Conservation (phyloP, 1,140 invertebrate species). For the Ephestia elutella region DNA sequence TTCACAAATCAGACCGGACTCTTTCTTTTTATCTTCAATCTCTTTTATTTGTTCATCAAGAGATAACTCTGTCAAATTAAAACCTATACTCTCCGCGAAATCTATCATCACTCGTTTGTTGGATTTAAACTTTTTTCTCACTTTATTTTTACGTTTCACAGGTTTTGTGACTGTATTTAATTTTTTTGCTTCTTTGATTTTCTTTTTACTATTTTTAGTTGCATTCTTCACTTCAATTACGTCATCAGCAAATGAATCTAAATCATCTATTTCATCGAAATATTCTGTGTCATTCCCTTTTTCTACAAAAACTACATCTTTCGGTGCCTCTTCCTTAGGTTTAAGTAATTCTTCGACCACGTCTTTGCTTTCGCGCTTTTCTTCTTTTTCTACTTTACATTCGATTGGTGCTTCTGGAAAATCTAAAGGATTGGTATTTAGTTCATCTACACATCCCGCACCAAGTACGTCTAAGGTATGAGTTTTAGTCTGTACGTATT, state of each 20-base stretch:
- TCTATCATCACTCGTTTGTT: background rate
- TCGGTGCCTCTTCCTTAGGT: background rate
- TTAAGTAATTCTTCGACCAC: background rate
- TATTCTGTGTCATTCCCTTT: background rate
- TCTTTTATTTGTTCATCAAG: background rate
- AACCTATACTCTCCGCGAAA: background rate
- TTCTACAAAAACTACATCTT: background rate
- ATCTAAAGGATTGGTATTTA: background rate
- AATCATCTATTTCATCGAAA: background rate
- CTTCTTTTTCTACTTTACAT: background rate
- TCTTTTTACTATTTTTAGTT: background rate
- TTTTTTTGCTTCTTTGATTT: background rate
- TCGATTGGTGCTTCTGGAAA: background rate
- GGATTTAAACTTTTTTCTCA: background rate
- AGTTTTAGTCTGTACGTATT: background rate
- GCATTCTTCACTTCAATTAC: background rate
- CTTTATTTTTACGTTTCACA: background rate
- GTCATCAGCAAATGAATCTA: background rate
- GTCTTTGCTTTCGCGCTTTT: background rate
- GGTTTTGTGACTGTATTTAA: background rate
- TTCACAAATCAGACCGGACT: slow-evolving; percentile 18
- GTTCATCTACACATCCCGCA: background rate
- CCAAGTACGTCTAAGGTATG: background rate
- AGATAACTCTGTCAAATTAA: background rate
- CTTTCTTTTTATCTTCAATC: background rate